Base-by-base conservation (phyloP, 1,140 invertebrate species). In the Whitmania pigra region DNA sequence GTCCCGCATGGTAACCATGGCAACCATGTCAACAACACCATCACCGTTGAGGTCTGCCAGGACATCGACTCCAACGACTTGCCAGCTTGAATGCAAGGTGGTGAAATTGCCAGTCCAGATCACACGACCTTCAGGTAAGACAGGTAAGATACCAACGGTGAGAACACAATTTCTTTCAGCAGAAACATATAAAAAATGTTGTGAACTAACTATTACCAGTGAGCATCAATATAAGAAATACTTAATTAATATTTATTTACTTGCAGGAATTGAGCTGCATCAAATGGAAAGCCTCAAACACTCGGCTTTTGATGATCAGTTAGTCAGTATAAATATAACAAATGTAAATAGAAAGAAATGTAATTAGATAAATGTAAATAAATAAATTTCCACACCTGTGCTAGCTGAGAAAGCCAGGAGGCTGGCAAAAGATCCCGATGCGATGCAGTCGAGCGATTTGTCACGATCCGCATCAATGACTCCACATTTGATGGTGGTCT, bases 391-490 rank as follows among this genome's bases (percentile, higher is more conserved):
- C 60, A n/a, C 67, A 79, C 80, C 80, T 60, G 74, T 78, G 13
- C 66, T 66, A 11, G 78, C 73, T 69, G 80, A 75, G 40, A 82
- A 75, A 31, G 79, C 80, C 29, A 78, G 72, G n/a, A 78, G 31
- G 6, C 77, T 76, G 0, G 73, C 73, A 22, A 72, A 71, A 53
- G 77, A 72, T 18, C 80, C 80, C 68, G 76, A 75, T 9, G 77
- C 75, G 31, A 82, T 75, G 73, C 80, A 82, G 71, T 81, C 79
- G 13, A 67, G 71, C 4, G 72, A 67, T 15, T 77, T 78, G 72
- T 82, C 80, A 15, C 73, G 73, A 73, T 80, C 77, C 11, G 79
- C 74, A 73, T 82, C 80, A 67, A 80, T 76, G 11, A 77, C 74
- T 2, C 72, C 69, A 76, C 80, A 82, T 54, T 76, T 78, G 18